These are phyloP conservation scores for Caenorhabditis sp. DNA, from an alignment of 2,888 invertebrate genomes.

Conservation along the genomic window DNA sequence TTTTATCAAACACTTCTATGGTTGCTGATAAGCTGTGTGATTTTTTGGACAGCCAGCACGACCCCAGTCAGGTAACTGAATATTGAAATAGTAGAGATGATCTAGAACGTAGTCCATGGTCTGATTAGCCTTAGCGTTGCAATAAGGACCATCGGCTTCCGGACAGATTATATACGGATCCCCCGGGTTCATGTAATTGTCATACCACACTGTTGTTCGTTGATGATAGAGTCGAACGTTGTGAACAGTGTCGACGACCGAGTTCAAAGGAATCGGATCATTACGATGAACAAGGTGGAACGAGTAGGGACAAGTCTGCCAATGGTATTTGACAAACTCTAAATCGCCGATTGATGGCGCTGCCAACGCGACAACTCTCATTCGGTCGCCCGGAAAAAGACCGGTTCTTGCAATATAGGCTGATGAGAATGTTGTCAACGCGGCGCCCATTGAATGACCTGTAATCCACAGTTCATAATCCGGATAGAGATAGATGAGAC, in stretches of 20 bases:
- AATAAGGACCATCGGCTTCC: slow-evolving; percentile 24
- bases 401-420: slow-evolving; percentile 8
- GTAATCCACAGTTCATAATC: slow-evolving; percentile 23
- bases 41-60: slow-evolving; percentile 33
- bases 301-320: slow-evolving; percentile 13
- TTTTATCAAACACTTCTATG: not conserved
- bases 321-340: slow-evolving; percentile 23
- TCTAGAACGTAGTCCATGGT: not conserved
- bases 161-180: slow-evolving; percentile 18
- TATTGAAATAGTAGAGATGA: slow-evolving; percentile 26
- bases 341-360: slow-evolving; percentile 14
- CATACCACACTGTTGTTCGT: slow-evolving; percentile 30
- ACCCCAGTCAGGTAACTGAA: slow-evolving; percentile 19
- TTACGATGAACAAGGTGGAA: slow-evolving; percentile 23
- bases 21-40: slow-evolving; percentile 17
- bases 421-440: slow-evolving; percentile 9
- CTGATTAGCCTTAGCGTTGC: not conserved
- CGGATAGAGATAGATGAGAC: slow-evolving; percentile 20
- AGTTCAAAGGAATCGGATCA: slow-evolving; percentile 1
- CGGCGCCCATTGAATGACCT: slow-evolving; percentile 28
- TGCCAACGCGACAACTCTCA: slow-evolving; percentile 18
- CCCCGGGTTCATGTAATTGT: slow-evolving; percentile 20
- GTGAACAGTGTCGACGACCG: slow-evolving; percentile 6
- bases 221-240: slow-evolving; percentile 13
- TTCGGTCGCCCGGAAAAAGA: slow-evolving; percentile 17